These are phyloP conservation scores for Oceanodroma tethys DNA, from an alignment of 2,113 vertebrate species.

Conservation along the genomic window DNA sequence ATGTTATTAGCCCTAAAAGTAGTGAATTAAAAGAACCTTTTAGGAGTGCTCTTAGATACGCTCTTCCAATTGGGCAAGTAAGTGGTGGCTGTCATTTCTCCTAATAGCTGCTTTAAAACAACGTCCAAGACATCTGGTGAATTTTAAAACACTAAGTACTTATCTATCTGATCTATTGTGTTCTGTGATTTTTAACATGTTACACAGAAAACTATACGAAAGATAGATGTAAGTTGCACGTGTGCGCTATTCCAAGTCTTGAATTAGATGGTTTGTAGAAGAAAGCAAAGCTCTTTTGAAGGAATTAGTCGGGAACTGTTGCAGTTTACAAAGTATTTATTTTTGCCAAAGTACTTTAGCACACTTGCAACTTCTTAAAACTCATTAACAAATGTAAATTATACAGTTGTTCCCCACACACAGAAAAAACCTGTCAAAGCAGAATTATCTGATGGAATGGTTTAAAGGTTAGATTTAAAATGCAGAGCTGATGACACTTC, in stretches of 20 bases:
- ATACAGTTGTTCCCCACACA: neutral
- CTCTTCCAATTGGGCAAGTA: neutral
- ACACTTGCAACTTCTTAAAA: neutral
- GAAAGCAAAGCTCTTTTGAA: neutral
- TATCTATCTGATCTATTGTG: fast-evolving
- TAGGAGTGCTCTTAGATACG: fast-evolving
- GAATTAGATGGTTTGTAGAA: neutral
- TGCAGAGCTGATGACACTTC: neutral
- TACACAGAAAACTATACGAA: fast-evolving
- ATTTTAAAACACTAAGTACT: fast-evolving
- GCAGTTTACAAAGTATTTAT: neutral
- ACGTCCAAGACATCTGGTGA: fast-evolving
- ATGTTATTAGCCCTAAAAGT: fast-evolving
- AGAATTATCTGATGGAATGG: neutral
- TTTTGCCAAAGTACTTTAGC: neutral
- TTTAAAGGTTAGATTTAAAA: constrained; percentile 13
- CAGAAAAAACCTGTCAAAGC: neutral
- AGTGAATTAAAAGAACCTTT: neutral
- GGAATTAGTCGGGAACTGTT: neutral
- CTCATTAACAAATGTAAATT: neutral
- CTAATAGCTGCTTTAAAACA: fast-evolving
- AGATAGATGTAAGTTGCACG: fast-evolving
- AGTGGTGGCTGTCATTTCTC: fast-evolving
- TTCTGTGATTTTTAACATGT: fast-evolving
- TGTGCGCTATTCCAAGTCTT: neutral